Evolutionary conservation across 2,797 vertebrate genomes (phyloP).

Genomic region (Gouania willdenowi): DNA sequence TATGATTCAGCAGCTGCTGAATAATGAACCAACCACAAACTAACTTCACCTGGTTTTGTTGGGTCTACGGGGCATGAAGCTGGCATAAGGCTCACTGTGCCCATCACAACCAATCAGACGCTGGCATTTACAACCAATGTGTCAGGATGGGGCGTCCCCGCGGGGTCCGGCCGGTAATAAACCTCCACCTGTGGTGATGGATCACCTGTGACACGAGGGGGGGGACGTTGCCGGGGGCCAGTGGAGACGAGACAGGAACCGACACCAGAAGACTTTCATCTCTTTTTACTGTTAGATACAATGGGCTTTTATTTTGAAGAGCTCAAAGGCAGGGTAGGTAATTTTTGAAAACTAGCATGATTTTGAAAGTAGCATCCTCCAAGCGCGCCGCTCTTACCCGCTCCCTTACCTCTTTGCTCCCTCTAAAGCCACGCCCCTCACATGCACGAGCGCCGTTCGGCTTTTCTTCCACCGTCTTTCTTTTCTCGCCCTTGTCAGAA

Average conservation of each 20-base stretch:
- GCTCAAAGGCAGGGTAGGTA: too few relatives aligned
- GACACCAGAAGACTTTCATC: constrained; percentile 26
- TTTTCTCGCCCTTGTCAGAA: too few relatives aligned
- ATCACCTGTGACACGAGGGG: constrained; percentile 74
- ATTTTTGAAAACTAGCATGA: too few relatives aligned
- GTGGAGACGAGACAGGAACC: constrained; percentile 51
- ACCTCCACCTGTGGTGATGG: constrained; percentile 72
- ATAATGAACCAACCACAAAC: constrained; percentile 51
- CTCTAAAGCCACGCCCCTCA: too few relatives aligned
- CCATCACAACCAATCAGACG: constrained; percentile 72
- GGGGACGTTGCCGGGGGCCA: constrained; percentile 60
- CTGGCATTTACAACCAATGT: constrained; percentile 76
- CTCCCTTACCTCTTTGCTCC: too few relatives aligned
- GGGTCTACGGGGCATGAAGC: constrained; percentile 57
- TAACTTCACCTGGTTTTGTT: constrained; percentile 55
- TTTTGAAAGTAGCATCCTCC: too few relatives aligned
- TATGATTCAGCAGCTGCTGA: constrained; percentile 48
- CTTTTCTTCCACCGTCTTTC: too few relatives aligned
- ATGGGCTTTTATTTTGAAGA: too few relatives aligned
- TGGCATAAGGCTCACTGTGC: constrained; percentile 68
- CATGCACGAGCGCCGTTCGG: too few relatives aligned
- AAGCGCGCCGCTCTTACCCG: too few relatives aligned
- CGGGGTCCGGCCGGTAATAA: constrained; percentile 70
- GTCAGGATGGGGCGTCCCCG: constrained; percentile 58
- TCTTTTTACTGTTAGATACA: not conserved